Percentiles rank a stretch among this genome's conserved stretches.
phyloP scores from a whole-genome alignment of 2,888 invertebrate genomes.

The Hirtodrosophila duncani region DNA sequence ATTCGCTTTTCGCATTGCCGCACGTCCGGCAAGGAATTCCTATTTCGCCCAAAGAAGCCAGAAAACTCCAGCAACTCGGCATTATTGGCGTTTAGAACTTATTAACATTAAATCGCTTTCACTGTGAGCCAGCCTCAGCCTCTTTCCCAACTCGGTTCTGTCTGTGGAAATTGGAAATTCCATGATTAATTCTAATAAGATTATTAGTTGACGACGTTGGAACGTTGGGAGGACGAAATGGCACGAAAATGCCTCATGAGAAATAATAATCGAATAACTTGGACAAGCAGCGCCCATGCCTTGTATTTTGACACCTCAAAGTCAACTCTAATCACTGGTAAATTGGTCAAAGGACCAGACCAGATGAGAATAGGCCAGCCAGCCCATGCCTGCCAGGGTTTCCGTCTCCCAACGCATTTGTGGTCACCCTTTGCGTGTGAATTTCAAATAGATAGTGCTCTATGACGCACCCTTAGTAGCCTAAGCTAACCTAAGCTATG shows the following conservation, averaged over 20 bases:
- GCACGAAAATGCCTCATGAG: slow-evolving; percentile 27
- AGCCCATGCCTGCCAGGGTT: too few relatives aligned
- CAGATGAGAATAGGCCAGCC: too few relatives aligned
- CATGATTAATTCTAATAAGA: slow-evolving; percentile 75
- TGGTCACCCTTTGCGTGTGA: slow-evolving; percentile 50
- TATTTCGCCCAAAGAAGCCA: slow-evolving; percentile 53
- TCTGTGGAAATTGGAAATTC: slow-evolving; percentile 71
- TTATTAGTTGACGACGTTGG: slow-evolving; percentile 73
- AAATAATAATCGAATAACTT: slow-evolving; percentile 51
- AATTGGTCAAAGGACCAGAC: neutral
- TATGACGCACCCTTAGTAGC: slow-evolving; percentile 8
- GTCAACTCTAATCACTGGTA: slow-evolving; percentile 51
- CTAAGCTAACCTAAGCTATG: slow-evolving; percentile 9
- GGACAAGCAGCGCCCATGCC: neutral
- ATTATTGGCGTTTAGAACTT: slow-evolving; percentile 64
- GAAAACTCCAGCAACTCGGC: slow-evolving; percentile 42
- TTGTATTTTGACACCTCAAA: slow-evolving; percentile 65
- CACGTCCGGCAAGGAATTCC: slow-evolving; percentile 60
- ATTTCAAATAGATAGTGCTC: slow-evolving; percentile 42
- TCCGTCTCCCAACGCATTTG: too few relatives aligned
- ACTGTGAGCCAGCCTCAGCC: slow-evolving; percentile 26
- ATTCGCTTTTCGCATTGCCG: slow-evolving; percentile 43
- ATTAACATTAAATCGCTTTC: slow-evolving; percentile 68
- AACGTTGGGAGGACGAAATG: too few relatives aligned
- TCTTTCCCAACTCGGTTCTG: too few relatives aligned